These are phyloP conservation scores for Noctua fimbriata DNA, from an alignment of 2,888 invertebrate genomes.

Conservation along the genomic window DNA sequence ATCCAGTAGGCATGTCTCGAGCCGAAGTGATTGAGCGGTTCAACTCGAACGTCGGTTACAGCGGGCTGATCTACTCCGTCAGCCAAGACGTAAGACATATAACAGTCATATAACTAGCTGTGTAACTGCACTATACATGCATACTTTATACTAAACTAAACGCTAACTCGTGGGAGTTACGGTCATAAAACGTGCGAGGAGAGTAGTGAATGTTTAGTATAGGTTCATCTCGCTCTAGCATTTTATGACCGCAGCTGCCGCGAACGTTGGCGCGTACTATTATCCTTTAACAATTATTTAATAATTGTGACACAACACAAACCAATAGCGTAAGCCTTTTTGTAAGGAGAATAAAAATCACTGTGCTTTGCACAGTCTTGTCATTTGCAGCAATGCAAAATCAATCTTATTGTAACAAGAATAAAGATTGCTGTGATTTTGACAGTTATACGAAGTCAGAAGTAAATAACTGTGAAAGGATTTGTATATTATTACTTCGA, in stretches of 20 bases:
- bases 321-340: background rate
- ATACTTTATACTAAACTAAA: slow-evolving; percentile 53
- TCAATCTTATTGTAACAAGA: background rate
- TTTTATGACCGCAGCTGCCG: background rate
- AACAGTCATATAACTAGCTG: slow-evolving; percentile 12
- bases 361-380: background rate
- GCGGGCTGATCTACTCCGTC: slow-evolving; percentile 98
- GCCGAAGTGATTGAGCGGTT: slow-evolving; percentile 97
- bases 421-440: background rate
- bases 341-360: background rate
- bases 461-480: background rate
- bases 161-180: background rate
- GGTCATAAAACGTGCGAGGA: slow-evolving; percentile 11
- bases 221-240: slow-evolving; percentile 3
- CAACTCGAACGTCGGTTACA: slow-evolving; percentile 99
- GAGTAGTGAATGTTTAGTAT: slow-evolving; percentile 4
- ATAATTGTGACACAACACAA: background rate
- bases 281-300: background rate
- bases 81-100: slow-evolving; percentile 96
- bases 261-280: background rate
- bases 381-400: background rate
- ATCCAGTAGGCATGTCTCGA: slow-evolving; percentile 89
- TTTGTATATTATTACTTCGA: slow-evolving; percentile 4
- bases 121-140: slow-evolving; percentile 57
- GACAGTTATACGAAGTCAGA: background rate